Evolutionary conservation across 2,113 vertebrate genomes (phyloP).

Genomic region (Channa argus): DNA sequence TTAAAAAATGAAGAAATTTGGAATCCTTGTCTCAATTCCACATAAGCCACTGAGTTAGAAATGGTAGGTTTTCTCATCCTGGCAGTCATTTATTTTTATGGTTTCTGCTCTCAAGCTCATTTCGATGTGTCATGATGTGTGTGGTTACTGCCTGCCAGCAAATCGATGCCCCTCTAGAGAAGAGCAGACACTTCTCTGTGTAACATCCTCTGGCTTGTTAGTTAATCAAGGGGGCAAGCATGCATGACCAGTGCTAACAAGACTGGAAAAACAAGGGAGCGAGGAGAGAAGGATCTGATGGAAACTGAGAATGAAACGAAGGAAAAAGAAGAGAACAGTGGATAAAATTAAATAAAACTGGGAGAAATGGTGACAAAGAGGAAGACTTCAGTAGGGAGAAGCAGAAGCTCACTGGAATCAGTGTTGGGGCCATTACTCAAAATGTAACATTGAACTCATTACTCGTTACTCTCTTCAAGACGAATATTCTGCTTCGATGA

Average conservation of each 20-base stretch:
- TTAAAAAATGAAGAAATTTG: too few relatives aligned
- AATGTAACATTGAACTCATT: too few relatives aligned
- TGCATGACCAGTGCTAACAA: conserved; percentile 60
- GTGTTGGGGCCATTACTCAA: too few relatives aligned
- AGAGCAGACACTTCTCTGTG: conserved; percentile 35
- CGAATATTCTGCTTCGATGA: too few relatives aligned
- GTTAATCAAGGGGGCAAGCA: conserved; percentile 67
- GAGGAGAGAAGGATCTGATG: neutral
- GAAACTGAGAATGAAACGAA: neutral
- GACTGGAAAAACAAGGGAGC: conserved; percentile 20
- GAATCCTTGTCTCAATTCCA: neutral
- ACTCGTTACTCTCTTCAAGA: too few relatives aligned
- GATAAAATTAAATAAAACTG: neutral
- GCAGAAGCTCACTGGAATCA: too few relatives aligned
- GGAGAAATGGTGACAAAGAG: neutral
- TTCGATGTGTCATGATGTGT: conserved; percentile 47
- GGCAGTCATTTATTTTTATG: conserved; percentile 31
- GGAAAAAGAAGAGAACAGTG: neutral
- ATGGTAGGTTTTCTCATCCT: neutral
- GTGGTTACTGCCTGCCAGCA: conserved; percentile 53
- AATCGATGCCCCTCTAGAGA: conserved; percentile 53
- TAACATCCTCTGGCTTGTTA: conserved; percentile 57
- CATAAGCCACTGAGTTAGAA: conserved; percentile 8
- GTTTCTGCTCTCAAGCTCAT: conserved; percentile 40
- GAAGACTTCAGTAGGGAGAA: neutral